phyloP scores from a whole-genome alignment of 2,888 invertebrate genomes.

The Homarus gammarus region DNA sequence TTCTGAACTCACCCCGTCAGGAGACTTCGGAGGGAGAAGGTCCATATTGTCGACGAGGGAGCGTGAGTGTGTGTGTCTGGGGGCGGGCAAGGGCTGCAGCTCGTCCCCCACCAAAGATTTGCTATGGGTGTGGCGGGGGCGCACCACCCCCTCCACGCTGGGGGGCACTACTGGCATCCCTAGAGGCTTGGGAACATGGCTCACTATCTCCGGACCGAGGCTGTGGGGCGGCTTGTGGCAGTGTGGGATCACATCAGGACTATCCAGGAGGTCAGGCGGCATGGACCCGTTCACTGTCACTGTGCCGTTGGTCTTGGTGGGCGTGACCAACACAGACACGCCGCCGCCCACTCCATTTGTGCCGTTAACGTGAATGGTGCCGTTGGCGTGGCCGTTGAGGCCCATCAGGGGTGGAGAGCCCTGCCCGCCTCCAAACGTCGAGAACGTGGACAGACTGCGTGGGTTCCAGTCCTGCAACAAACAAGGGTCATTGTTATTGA shows the following conservation, averaged over 20 bases:
- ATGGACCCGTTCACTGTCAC: constrained; percentile 52
- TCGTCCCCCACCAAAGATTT: constrained; percentile 69
- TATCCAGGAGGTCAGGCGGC: constrained; percentile 34
- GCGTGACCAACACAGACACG: constrained; percentile 37
- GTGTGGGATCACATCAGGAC: constrained; percentile 49
- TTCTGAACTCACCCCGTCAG: constrained; percentile 48
- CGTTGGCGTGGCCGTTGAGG: constrained; percentile 48
- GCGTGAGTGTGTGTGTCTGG: constrained; percentile 71
- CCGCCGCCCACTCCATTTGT: constrained; percentile 16
- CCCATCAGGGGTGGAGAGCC: constrained; percentile 53
- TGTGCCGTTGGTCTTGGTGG: constrained; percentile 41
- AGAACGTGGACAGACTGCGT: constrained; percentile 65
- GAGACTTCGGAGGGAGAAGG: constrained; percentile 47
- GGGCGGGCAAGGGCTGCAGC: constrained; percentile 28
- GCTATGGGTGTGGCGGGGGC: constrained; percentile 68
- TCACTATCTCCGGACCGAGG: constrained; percentile 32
- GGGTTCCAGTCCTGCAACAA: constrained; percentile 71
- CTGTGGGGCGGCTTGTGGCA: constrained; percentile 40
- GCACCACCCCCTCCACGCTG: constrained; percentile 43
- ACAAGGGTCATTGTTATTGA: neutral
- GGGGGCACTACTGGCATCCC: constrained; percentile 60
- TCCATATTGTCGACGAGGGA: constrained; percentile 66
- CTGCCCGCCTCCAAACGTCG: constrained; percentile 62
- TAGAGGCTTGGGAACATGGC: constrained; percentile 29
- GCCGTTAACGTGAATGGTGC: constrained; percentile 29